A percentile compares a stretch with the other conserved stretches of the same genome.
Evolutionary conservation across 2,888 invertebrate species (phyloP).

Genomic region (Heteromyza rotundicornis): DNA sequence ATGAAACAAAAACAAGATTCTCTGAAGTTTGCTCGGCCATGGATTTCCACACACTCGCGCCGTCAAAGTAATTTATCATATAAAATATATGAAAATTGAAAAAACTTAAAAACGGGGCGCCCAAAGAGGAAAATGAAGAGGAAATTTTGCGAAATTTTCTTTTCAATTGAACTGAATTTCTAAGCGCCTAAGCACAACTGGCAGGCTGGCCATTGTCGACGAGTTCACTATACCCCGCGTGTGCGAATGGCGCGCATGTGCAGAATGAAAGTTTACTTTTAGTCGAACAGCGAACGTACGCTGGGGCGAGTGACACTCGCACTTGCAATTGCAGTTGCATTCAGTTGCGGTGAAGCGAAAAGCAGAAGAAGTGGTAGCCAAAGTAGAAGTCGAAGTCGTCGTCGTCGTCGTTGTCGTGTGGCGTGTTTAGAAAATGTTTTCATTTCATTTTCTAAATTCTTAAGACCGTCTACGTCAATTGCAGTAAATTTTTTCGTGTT

Average conservation of each 20-base stretch:
- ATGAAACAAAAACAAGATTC: too few species aligned
- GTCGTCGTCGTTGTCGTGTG: constrained; percentile 14
- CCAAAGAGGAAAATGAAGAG: not conserved
- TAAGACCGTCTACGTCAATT: constrained; percentile 11
- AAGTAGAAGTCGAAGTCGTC: too few species aligned
- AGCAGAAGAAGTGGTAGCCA: too few species aligned
- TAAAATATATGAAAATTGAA: too few species aligned
- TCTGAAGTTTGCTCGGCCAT: not conserved
- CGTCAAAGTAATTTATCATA: constrained; percentile 52
- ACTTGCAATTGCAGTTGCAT: not conserved
- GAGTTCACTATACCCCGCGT: not conserved
- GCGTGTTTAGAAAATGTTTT: constrained; percentile 25
- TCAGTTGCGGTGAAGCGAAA: too few species aligned
- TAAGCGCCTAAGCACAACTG: too few species aligned
- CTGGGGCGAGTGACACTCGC: constrained; percentile 19
- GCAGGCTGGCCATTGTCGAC: too few species aligned
- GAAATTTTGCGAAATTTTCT: constrained; percentile 16
- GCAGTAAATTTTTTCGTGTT: not conserved
- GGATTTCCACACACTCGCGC: constrained; percentile 51
- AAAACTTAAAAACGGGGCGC: too few species aligned
- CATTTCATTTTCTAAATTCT: constrained; percentile 37
- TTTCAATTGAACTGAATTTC: constrained; percentile 19
- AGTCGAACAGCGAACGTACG: not conserved
- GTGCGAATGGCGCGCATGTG: constrained; percentile 12
- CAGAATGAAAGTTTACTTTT: constrained; percentile 25